A percentile compares a stretch with the other conserved stretches of the same genome.
These are phyloP conservation scores for Struthidea cinerea DNA, from an alignment of 2,113 vertebrate species.

Conservation along the genomic window DNA sequence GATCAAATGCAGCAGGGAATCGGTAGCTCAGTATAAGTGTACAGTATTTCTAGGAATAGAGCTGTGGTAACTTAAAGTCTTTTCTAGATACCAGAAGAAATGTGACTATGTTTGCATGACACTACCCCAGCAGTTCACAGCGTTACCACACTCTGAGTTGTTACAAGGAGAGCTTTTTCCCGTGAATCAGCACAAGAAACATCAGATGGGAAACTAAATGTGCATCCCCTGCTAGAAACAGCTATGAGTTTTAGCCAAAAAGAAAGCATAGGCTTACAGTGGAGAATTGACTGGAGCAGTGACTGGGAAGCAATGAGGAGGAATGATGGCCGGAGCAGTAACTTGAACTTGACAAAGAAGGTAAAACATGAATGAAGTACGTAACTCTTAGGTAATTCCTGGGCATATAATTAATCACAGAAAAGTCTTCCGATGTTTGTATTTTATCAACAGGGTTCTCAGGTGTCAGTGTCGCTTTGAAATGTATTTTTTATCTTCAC, in stretches of 20 bases:
- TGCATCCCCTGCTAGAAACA: background rate
- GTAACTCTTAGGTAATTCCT: background rate
- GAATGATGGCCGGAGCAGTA: background rate
- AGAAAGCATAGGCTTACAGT: background rate
- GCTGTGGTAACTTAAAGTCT: background rate
- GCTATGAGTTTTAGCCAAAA: background rate
- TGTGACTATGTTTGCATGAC: background rate
- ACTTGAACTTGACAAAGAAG: background rate
- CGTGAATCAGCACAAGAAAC: background rate
- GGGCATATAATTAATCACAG: background rate
- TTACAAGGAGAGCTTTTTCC: background rate
- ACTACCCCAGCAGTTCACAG: background rate
- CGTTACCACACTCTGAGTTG: fast-evolving
- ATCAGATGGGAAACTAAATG: background rate
- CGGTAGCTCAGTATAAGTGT: background rate
- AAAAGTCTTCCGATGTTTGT: background rate
- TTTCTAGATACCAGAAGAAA: background rate
- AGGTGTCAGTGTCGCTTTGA: background rate
- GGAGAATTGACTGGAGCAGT: background rate
- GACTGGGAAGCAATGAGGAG: background rate
- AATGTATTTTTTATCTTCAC: background rate
- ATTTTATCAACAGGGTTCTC: background rate
- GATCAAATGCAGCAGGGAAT: background rate
- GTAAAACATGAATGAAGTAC: background rate
- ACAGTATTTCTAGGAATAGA: background rate